These are phyloP conservation scores for Theodoxus fluviatilis DNA, from an alignment of 2,888 invertebrate species.

Conservation along the genomic window DNA sequence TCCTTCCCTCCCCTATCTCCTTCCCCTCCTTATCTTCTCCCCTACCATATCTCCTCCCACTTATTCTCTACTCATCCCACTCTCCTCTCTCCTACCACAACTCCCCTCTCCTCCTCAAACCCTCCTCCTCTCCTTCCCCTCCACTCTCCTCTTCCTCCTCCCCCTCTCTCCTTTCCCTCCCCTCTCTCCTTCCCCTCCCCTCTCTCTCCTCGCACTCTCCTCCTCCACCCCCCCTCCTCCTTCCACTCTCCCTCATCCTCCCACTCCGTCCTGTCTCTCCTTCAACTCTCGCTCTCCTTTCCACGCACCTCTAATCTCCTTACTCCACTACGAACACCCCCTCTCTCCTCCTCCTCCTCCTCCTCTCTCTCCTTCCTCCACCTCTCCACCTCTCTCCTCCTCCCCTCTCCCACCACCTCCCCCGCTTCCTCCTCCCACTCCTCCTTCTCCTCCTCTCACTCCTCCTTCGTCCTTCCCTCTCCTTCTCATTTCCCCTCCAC, in stretches of 20 bases:
- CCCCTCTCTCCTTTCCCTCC: not conserved
- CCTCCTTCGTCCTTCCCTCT: too few relatives aligned
- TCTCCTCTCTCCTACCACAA: not conserved
- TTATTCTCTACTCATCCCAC: not conserved
- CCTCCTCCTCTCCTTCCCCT: not conserved
- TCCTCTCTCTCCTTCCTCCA: too few relatives aligned
- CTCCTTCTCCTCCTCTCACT: too few relatives aligned
- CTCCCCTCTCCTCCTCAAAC: not conserved
- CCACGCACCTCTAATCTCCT: too few relatives aligned
- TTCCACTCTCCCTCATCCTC: not conserved
- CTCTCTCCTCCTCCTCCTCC: too few relatives aligned
- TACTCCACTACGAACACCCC: too few relatives aligned
- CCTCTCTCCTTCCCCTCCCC: constrained; percentile 1
- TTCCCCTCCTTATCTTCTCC: not conserved
- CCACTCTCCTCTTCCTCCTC: not conserved
- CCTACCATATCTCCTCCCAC: not conserved
- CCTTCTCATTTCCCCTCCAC: too few relatives aligned
- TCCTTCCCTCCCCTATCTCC: not conserved
- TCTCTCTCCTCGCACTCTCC: not conserved
- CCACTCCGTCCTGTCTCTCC: too few relatives aligned
- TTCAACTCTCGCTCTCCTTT: too few relatives aligned
- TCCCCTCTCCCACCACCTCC: too few relatives aligned
- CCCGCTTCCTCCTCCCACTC: too few relatives aligned
- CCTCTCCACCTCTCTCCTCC: too few relatives aligned
- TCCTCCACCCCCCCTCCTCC: not conserved